These are phyloP conservation scores for Stenodera caucasica DNA, from an alignment of 2,888 invertebrate species.

Conservation along the genomic window DNA sequence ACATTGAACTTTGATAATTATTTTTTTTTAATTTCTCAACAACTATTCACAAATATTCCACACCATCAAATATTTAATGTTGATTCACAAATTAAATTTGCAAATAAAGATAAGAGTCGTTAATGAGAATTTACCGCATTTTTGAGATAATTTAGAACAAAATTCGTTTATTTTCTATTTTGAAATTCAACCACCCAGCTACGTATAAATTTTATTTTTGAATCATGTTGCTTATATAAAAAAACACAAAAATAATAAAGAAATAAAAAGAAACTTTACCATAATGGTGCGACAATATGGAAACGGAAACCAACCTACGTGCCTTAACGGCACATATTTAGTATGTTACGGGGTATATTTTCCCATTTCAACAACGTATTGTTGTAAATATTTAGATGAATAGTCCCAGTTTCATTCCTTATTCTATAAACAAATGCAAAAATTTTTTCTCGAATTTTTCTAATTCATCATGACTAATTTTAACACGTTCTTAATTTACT, in stretches of 20 bases:
- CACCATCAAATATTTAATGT: background rate
- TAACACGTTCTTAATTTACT: background rate
- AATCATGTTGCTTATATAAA: background rate
- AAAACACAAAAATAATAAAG: background rate
- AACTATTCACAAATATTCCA: background rate
- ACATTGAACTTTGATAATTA: background rate
- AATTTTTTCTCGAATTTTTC: too few species aligned
- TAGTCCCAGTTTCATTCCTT: background rate
- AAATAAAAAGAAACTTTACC: background rate
- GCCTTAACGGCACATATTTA: conserved; percentile 27
- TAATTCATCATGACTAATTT: background rate
- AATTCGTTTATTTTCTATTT: too few species aligned
- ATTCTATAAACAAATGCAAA: background rate
- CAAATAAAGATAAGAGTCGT: background rate
- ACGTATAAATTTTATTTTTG: too few species aligned
- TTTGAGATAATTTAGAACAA: too few species aligned
- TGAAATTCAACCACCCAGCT: too few species aligned
- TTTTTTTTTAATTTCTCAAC: background rate
- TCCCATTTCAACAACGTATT: background rate
- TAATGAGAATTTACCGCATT: too few species aligned
- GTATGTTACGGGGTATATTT: conserved; percentile 23
- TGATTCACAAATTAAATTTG: background rate
- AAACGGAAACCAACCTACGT: conserved; percentile 27
- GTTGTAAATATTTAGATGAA: conserved; percentile 24
- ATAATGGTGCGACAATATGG: conserved; percentile 15